Percentiles rank a stretch among this genome's conserved stretches.
phyloP scores from a whole-genome alignment of 2,113 vertebrate genomes.

The Puntigrus tetrazona region DNA sequence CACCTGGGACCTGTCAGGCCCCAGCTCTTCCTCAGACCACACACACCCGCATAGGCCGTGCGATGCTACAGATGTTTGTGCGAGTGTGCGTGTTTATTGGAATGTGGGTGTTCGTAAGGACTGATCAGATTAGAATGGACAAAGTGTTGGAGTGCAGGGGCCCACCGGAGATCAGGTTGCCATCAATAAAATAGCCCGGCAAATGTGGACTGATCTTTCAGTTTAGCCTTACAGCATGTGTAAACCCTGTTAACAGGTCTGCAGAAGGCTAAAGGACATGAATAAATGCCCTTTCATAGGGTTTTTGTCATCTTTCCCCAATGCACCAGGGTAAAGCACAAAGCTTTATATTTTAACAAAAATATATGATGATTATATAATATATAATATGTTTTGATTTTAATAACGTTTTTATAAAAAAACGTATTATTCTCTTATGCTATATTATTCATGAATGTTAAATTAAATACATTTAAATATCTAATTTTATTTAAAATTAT shows the following conservation, averaged over 20 bases:
- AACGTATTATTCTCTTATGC: too few relatives aligned
- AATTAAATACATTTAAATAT: too few relatives aligned
- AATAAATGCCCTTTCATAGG: background rate
- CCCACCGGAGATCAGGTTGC: slow-evolving; percentile 45
- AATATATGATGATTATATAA: too few relatives aligned
- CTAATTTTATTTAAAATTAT: too few relatives aligned
- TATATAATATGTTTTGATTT: too few relatives aligned
- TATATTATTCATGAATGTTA: too few relatives aligned
- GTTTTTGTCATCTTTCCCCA: background rate
- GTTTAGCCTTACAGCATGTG: slow-evolving; percentile 32
- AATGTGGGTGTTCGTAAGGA: slow-evolving; percentile 8
- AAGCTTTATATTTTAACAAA: background rate
- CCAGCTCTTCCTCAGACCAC: slow-evolving; percentile 26
- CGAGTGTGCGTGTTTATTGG: background rate
- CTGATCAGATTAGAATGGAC: slow-evolving; percentile 42
- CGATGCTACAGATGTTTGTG: slow-evolving; percentile 26
- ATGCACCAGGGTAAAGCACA: background rate
- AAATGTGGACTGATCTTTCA: slow-evolving; percentile 46
- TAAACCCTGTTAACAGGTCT: slow-evolving; percentile 10
- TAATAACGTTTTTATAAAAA: too few relatives aligned
- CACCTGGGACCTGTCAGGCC: slow-evolving; percentile 57
- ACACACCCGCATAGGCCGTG: slow-evolving; percentile 10
- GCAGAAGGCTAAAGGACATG: background rate
- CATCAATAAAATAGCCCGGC: slow-evolving; percentile 39
- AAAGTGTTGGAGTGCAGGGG: slow-evolving; percentile 26